Base-by-base conservation (phyloP, 2,888 invertebrate genomes). In the Chymomyza caudatula region DNA sequence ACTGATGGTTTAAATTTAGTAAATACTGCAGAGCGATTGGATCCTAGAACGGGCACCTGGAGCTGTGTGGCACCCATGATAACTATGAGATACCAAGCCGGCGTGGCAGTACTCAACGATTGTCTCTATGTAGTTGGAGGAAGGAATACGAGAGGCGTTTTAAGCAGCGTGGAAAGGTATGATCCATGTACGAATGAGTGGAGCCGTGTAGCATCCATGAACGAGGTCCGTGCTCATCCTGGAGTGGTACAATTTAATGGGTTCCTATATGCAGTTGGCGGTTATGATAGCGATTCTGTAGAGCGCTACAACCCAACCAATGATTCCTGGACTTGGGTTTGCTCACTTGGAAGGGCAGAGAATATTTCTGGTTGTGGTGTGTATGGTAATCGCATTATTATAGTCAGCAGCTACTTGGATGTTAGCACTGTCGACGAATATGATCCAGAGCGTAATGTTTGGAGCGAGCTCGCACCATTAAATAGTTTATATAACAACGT, bases 21-120 rank as follows among this genome's bases (percentile, higher is more conserved):
- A n/a, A 97, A 96, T 87, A 95, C 96, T 55, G 97, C 93, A 83
- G 98, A 98, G 91, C 96, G 96, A 65, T 98, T 97, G 96, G 97
- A 98, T 91, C 96, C 97, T 11, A 93, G 94, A 66, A 94, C 96
- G 1, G 93, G 96, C 65, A 94, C 95, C 67, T 98, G 98, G 98
- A 96, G 94, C 76, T 95, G 95, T 86, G 96, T 98, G 67, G 94
- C 96, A 3, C 94, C 97, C 2, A 97, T 98, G 97, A 93, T 94
- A 65, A 95, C 95, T 65, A 95, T 96, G 88, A 93, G 98, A 57
- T 90, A 90, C 78, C 97, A 97, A 17, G 97, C 97, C 69, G 98
- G 97, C 37, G 96, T 97, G 43, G 96, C 96, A 61, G 96, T 96
- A 53, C 92, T 98, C 56, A 94, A 95, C 78, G 95, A 92, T 42